Percentiles rank a stretch among this genome's conserved stretches.
phyloP scores from a whole-genome alignment of 2,113 vertebrate genomes.

The Rattus rattus region DNA sequence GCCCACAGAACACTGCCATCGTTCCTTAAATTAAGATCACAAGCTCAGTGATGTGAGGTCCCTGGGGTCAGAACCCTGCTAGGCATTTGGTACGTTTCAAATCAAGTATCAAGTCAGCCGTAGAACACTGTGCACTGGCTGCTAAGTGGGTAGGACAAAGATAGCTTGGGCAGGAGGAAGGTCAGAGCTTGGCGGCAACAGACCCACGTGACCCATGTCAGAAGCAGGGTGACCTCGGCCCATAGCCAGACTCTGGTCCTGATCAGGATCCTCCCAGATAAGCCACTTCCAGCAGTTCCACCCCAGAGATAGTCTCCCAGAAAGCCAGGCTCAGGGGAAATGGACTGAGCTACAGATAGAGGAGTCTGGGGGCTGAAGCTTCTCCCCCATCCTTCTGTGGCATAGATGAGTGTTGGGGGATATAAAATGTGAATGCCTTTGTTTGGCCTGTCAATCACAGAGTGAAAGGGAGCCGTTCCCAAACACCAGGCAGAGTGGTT shows the following conservation, averaged over 20 bases:
- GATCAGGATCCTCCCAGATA: accelerated
- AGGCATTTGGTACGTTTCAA: background rate
- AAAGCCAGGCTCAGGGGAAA: background rate
- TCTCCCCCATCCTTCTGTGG: background rate
- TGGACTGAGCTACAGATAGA: background rate
- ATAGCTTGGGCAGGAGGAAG: background rate
- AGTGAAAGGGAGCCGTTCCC: background rate
- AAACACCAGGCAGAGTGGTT: background rate
- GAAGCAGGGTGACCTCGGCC: no score
- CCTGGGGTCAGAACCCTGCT: background rate
- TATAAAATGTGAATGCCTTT: background rate
- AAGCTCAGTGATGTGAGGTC: background rate
- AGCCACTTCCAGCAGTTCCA: background rate
- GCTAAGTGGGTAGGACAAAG: background rate
- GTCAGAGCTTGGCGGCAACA: background rate
- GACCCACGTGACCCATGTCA: background rate
- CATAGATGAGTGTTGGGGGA: background rate
- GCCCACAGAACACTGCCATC: background rate
- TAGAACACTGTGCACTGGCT: background rate
- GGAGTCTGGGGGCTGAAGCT: background rate
- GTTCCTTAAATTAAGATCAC: background rate
- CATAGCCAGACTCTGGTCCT: background rate
- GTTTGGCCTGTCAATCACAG: background rate
- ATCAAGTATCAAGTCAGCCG: background rate
- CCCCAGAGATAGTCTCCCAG: background rate